phyloP scores from a whole-genome alignment of 2,797 vertebrate species.

The Arctocebus calabarensis region DNA sequence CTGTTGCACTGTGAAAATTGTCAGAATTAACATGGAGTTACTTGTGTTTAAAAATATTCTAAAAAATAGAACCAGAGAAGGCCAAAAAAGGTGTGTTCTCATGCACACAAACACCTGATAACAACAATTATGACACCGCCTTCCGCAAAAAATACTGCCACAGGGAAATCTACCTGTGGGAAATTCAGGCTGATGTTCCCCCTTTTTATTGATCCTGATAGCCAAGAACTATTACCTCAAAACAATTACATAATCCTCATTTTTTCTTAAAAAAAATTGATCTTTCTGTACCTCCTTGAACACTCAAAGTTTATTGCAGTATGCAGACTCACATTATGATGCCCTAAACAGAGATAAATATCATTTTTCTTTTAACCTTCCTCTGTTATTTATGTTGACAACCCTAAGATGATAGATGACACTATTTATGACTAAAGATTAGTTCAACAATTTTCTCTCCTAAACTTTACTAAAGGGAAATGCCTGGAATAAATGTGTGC shows the following conservation, averaged over 20 bases:
- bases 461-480: conserved; percentile 13
- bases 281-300: not conserved
- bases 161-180: too few relatives aligned
- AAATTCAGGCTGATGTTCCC: not conserved
- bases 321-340: not conserved
- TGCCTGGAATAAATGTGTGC: not conserved
- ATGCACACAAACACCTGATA: not conserved
- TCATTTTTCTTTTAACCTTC: not conserved
- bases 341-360: not conserved
- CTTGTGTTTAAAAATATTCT: not conserved
- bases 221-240: not conserved
- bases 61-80: not conserved
- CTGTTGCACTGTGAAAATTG: not conserved
- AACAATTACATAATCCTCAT: not conserved
- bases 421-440: not conserved
- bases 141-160: not conserved
- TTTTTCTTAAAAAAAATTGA: not conserved
- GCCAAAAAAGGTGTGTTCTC: not conserved
- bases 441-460: not conserved
- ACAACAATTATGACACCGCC: not conserved
- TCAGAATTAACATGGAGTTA: not conserved
- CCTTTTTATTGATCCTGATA: not conserved
- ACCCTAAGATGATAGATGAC: not conserved
- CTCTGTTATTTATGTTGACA: not conserved
- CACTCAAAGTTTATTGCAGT: not conserved